A percentile compares a stretch with the other conserved stretches of the same genome.
These are phyloP conservation scores for Tenthredo livida DNA, from an alignment of 2,888 invertebrate species.

Conservation along the genomic window DNA sequence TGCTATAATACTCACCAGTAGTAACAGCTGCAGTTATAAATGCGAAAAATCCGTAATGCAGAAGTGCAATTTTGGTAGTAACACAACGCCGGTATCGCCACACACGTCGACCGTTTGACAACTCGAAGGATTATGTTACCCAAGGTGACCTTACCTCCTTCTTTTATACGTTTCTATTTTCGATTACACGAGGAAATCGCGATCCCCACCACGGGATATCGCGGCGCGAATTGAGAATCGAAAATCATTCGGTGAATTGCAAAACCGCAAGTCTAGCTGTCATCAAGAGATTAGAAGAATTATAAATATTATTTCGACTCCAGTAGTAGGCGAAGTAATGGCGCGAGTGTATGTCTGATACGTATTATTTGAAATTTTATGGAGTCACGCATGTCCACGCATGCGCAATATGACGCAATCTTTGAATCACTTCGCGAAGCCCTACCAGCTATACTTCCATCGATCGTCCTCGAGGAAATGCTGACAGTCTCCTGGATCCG, in stretches of 20 bases:
- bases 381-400: conserved; percentile 55
- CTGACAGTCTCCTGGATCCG: conserved; percentile 13
- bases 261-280: background rate
- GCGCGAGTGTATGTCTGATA: conserved; percentile 47
- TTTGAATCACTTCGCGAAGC: conserved; percentile 14
- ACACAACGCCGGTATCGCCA: conserved; percentile 26
- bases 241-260: conserved; percentile 34
- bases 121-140: conserved; percentile 67
- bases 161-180: conserved; percentile 66
- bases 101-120: conserved; percentile 63
- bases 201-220: conserved; percentile 19
- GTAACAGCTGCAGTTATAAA: background rate
- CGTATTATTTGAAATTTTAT: conserved; percentile 54
- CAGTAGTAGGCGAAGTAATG: conserved; percentile 9
- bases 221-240: background rate
- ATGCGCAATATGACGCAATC: conserved; percentile 48
- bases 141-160: conserved; percentile 75
- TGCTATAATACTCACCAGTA: background rate
- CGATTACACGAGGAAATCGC: background rate
- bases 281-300: background rate
- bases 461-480: conserved; percentile 42
- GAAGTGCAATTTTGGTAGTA: background rate
- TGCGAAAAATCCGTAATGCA: background rate
- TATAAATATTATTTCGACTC: conserved; percentile 13
- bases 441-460: conserved; percentile 49